Evolutionary conservation across 1,140 invertebrate species (phyloP).

Genomic region (Trissolcus basalis): DNA sequence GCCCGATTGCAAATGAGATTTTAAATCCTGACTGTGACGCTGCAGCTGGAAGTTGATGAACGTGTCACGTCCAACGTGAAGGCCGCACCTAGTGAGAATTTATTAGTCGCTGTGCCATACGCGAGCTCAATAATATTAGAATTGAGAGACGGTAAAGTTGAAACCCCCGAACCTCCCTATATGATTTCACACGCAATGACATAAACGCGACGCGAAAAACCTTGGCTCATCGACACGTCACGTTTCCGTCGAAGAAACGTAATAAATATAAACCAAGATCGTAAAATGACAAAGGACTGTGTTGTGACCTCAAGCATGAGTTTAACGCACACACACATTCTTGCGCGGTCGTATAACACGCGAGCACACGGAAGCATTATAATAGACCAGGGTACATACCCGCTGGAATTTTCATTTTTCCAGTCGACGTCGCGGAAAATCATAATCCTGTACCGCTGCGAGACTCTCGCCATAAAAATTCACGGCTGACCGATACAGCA

Average conservation of each 20-base stretch:
- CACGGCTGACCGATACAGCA: constrained; percentile 39
- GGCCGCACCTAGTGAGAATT: too few species aligned
- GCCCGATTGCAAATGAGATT: too few species aligned
- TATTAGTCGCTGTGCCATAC: background rate
- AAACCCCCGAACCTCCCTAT: too few species aligned
- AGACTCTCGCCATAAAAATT: constrained; percentile 43
- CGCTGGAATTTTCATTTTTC: constrained; percentile 69
- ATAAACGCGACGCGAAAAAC: constrained; percentile 19
- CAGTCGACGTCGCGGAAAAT: constrained; percentile 67
- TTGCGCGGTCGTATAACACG: constrained; percentile 41
- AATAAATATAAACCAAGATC: constrained; percentile 63
- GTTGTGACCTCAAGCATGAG: constrained; percentile 32
- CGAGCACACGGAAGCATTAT: constrained; percentile 56
- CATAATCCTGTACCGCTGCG: constrained; percentile 53
- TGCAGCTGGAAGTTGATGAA: too few species aligned
- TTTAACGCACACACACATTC: constrained; percentile 57
- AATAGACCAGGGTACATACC: constrained; percentile 61
- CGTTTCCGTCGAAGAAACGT: constrained; percentile 56
- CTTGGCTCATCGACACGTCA: constrained; percentile 39
- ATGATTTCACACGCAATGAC: too few species aligned
- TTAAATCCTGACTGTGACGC: too few species aligned
- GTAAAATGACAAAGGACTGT: constrained; percentile 60
- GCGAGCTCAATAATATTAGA: constrained; percentile 43
- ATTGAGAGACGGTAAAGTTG: constrained; percentile 4
- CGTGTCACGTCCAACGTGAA: too few species aligned